phyloP scores from a whole-genome alignment of 2,797 vertebrate species.

The Nothura maculosa region DNA sequence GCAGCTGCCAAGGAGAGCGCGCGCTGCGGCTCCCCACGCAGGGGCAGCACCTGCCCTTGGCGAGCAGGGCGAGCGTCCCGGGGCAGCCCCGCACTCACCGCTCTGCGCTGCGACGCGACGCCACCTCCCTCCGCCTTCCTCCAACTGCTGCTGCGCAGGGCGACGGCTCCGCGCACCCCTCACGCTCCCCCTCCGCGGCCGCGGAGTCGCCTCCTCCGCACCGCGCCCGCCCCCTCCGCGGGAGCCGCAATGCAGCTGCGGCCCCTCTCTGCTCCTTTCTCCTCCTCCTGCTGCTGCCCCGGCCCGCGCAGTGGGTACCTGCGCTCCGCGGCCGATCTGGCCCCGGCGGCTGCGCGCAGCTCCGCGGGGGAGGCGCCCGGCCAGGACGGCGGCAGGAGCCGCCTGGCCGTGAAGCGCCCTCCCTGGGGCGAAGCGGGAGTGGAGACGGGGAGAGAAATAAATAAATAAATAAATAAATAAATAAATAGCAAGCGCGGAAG shows the following conservation, averaged over 20 bases:
- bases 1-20: no score
- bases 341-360: fast-evolving
- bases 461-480: not conserved
- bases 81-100: not conserved
- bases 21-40: not conserved
- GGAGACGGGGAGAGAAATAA: fast-evolving
- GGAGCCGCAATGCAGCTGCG: conserved; percentile 22
- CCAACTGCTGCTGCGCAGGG: not conserved
- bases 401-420: not conserved
- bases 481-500: not conserved
- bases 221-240: not conserved
- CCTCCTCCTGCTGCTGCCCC: no score
- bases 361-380: not conserved
- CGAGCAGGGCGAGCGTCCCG: fast-evolving
- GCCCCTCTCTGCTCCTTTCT: not conserved
- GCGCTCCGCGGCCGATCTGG: fast-evolving
- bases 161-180: not conserved
- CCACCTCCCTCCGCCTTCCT: not conserved
- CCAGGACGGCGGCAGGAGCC: not conserved
- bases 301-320: not conserved
- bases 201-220: not conserved
- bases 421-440: fast-evolving
- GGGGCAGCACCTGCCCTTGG: not conserved
- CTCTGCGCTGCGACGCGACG: not conserved
- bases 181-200: not conserved